Evolutionary conservation across 2,888 invertebrate genomes (phyloP), one percentile per base, ranked within the genome.

Genomic region (Thymelicus lineola): DNA sequence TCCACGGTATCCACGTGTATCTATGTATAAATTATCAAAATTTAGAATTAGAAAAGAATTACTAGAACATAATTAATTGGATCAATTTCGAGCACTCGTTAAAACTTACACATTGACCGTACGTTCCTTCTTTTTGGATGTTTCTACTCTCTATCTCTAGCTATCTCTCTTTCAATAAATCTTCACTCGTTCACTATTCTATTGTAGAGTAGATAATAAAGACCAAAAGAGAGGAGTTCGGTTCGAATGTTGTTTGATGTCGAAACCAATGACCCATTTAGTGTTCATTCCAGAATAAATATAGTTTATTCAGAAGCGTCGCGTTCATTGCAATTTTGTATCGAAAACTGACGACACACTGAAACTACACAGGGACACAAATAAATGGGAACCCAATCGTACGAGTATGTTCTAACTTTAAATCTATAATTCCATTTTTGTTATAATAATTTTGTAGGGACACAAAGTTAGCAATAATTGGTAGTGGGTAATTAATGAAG

Each of bases 21-120:
- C 82, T 88, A 87, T 88, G 85, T 89, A 86, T 84, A 87, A 88
- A 87, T 85, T 85, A 87, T 87, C 85, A 86, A 90, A 87, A 83
- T 81, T 89, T 93, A 92, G 92, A 87, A 81, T 89, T 91, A 92
- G 88, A 87, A 79, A 91, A 91, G 91, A 92, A 92, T 91, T 91
- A 91, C 88, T 93, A 92, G 91, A 87, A 83, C 89, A 86, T 91
- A 91, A 70, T 64, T 90, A 91, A 89, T 89, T 89, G 90, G 87
- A 89, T 86, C 87, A 90, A 89, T 89, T 91, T 91, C 84, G 85
- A 92, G 93, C 93, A 93, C 93, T 93, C 87, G 93, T 93, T 93
- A 93, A 92, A 88, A 89, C 88, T 90, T 87, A 93, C 93, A 93
- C 93, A 90, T 89, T 89, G 88, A 84, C 91, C 90, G 90, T 89